These are phyloP conservation scores for Hypena proboscidalis DNA, from an alignment of 2,888 invertebrate species.

Conservation along the genomic window DNA sequence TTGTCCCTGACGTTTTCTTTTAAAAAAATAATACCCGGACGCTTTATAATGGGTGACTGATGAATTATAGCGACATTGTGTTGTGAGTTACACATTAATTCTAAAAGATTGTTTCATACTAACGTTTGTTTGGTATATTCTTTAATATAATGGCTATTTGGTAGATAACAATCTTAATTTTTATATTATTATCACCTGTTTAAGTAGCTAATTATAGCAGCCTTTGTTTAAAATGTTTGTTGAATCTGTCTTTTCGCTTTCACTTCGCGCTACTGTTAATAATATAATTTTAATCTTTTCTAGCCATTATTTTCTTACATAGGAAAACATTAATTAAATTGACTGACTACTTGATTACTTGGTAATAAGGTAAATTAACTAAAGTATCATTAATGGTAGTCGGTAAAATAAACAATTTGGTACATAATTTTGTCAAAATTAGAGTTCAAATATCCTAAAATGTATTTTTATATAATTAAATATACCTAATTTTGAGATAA, in stretches of 20 bases:
- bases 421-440: too few relatives aligned
- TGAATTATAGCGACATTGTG: slow-evolving; percentile 48
- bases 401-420: too few relatives aligned
- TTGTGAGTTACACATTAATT: slow-evolving; percentile 24
- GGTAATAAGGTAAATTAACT: too few relatives aligned
- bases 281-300: too few relatives aligned
- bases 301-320: too few relatives aligned
- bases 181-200: slow-evolving; percentile 2
- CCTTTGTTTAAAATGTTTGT: slow-evolving; percentile 2
- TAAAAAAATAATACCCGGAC: slow-evolving; percentile 66
- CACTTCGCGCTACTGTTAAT: neutral
- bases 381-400: too few relatives aligned
- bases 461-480: too few relatives aligned
- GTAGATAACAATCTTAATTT: slow-evolving; percentile 4
- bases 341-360: too few relatives aligned
- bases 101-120: slow-evolving; percentile 15
- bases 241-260: neutral
- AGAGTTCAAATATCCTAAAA: too few relatives aligned
- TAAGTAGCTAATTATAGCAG: slow-evolving; percentile 1
- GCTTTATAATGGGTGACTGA: slow-evolving; percentile 53
- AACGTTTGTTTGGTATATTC: slow-evolving; percentile 7
- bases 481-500: too few relatives aligned
- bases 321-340: too few relatives aligned
- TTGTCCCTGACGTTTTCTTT: slow-evolving; percentile 55
- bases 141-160: slow-evolving; percentile 1